phyloP scores from a whole-genome alignment of 2,113 vertebrate genomes.

The Siphamia tubifer region DNA sequence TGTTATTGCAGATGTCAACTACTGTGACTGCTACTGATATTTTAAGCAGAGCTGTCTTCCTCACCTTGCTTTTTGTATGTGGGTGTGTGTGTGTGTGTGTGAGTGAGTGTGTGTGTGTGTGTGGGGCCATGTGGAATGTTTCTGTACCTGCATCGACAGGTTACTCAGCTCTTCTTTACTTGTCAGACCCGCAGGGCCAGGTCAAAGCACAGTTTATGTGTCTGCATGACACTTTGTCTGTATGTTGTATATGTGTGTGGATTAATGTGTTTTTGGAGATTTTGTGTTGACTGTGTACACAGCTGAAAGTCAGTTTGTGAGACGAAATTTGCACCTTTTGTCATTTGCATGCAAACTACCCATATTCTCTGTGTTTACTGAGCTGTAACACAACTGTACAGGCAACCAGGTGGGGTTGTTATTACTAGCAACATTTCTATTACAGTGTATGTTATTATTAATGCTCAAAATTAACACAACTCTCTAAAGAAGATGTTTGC shows the following conservation, averaged over 20 bases:
- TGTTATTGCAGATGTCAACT: neutral
- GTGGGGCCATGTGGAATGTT: slow-evolving; percentile 59
- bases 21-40: neutral
- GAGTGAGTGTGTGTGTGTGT: no score
- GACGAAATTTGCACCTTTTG: slow-evolving; percentile 13
- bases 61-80: neutral
- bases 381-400: slow-evolving; percentile 2
- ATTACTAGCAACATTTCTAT: neutral
- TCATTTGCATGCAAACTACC: neutral
- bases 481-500: no score
- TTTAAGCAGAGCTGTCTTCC: neutral
- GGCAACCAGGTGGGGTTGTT: neutral
- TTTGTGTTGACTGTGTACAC: slow-evolving; percentile 32
- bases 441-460: no score
- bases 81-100: slow-evolving; percentile 12
- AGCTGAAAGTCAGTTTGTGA: neutral
- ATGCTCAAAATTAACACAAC: no score
- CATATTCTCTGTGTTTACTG: neutral
- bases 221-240: neutral
- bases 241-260: neutral
- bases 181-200: slow-evolving; percentile 67
- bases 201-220: slow-evolving; percentile 25
- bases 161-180: slow-evolving; percentile 53
- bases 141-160: slow-evolving; percentile 72
- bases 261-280: neutral